Evolutionary conservation across 2,113 vertebrate species (phyloP).

Genomic region (Pteruthius melanotis): DNA sequence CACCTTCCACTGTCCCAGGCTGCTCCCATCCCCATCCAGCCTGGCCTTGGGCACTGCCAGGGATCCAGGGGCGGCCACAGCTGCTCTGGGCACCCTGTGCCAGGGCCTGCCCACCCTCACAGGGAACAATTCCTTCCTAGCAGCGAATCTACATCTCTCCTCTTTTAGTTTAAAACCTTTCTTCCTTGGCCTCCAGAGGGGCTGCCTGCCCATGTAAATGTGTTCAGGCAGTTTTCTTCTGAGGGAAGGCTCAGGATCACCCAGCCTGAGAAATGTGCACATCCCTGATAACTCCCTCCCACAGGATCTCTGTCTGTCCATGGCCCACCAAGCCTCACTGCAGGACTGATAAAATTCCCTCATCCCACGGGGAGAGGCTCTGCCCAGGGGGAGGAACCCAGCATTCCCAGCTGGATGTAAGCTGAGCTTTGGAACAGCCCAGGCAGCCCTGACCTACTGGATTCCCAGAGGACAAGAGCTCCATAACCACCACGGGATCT

Average conservation of each 20-base stretch:
- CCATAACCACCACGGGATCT: too few relatives aligned
- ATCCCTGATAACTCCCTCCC: not conserved
- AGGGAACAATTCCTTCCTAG: not conserved
- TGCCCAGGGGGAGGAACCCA: too few relatives aligned
- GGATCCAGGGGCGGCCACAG: not conserved
- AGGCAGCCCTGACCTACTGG: too few relatives aligned
- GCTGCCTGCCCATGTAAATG: rapidly evolving
- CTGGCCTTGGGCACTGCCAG: not conserved
- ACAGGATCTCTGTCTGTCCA: too few relatives aligned
- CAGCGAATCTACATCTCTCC: not conserved
- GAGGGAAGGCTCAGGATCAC: not conserved
- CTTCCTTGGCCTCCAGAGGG: not conserved
- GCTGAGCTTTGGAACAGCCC: too few relatives aligned
- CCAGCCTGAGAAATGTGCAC: not conserved
- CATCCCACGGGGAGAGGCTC: too few relatives aligned
- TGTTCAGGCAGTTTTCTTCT: not conserved
- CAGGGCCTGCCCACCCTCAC: not conserved
- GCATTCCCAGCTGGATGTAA: too few relatives aligned
- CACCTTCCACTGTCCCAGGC: rapidly evolving
- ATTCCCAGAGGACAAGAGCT: too few relatives aligned
- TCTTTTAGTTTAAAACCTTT: not conserved
- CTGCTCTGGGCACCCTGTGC: not conserved
- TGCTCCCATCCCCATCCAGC: rapidly evolving
- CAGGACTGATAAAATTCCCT: not conserved
- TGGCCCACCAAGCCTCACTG: not conserved